These are phyloP conservation scores for Phorcus lineatus DNA, from an alignment of 2,888 invertebrate genomes.

Conservation along the genomic window DNA sequence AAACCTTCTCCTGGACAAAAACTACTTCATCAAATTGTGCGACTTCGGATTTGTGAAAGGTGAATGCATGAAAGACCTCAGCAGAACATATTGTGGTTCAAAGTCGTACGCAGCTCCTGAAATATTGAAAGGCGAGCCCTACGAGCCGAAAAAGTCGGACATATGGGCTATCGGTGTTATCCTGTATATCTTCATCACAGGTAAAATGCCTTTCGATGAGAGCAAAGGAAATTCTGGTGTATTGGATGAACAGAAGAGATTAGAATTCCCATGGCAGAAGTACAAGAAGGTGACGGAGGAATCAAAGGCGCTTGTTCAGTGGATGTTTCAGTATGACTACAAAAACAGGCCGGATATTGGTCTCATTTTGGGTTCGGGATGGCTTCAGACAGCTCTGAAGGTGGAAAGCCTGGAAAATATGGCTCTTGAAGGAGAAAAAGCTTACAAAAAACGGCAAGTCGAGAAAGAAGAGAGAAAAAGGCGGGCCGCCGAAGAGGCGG, in stretches of 20 bases:
- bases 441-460: not conserved
- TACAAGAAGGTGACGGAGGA: conserved; percentile 57
- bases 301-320: conserved; percentile 60
- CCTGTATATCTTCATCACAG: conserved; percentile 76
- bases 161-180: conserved; percentile 78
- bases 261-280: conserved; percentile 71
- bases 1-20: conserved; percentile 76
- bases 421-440: conserved; percentile 23
- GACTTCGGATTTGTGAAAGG: conserved; percentile 77
- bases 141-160: conserved; percentile 76
- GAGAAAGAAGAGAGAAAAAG: conserved; percentile 16
- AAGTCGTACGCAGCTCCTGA: conserved; percentile 77
- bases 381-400: conserved; percentile 49
- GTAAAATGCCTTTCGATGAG: conserved; percentile 77
- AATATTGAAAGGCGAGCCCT: conserved; percentile 77
- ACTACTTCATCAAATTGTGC: conserved; percentile 75
- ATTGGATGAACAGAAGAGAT: conserved; percentile 68
- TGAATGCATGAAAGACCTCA: conserved; percentile 66
- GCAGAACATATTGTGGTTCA: conserved; percentile 78
- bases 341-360: conserved; percentile 64
- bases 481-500: not conserved
- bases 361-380: conserved; percentile 49
- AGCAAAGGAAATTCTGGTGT: conserved; percentile 72
- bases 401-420: conserved; percentile 37
- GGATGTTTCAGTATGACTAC: conserved; percentile 66